phyloP scores from a whole-genome alignment of 2,797 vertebrate genomes.

The Anableps anableps region DNA sequence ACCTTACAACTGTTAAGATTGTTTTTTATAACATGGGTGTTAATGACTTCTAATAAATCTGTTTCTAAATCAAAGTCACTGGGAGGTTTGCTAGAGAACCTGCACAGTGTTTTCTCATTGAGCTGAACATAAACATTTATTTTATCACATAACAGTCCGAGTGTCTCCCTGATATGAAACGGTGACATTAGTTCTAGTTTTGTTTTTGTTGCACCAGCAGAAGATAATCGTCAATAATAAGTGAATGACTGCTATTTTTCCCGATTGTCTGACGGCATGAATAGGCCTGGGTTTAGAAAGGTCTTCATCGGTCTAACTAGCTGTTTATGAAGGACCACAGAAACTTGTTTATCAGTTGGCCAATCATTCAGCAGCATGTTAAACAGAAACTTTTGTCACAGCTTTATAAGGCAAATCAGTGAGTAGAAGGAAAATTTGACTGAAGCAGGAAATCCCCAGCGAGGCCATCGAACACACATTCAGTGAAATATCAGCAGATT shows the following conservation, averaged over 20 bases:
- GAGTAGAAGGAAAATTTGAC: conserved; percentile 3
- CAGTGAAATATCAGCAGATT: conserved; percentile 36
- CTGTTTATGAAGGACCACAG: not conserved
- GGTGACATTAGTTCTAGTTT: not conserved
- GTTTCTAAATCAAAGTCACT: not conserved
- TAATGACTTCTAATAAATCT: not conserved
- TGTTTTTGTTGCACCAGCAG: not conserved
- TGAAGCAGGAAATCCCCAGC: conserved; percentile 42
- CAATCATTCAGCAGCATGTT: not conserved
- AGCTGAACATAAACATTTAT: not conserved
- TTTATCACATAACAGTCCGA: not conserved
- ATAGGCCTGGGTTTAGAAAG: not conserved
- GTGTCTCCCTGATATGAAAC: not conserved
- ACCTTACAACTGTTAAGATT: too few relatives aligned
- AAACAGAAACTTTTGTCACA: not conserved
- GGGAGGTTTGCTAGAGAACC: not conserved
- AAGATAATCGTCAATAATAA: not conserved
- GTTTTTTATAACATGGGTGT: not conserved
- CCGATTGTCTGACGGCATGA: not conserved
- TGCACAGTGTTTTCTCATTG: not conserved
- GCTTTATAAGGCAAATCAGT: conserved; percentile 35
- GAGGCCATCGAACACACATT: not conserved
- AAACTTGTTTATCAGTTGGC: not conserved
- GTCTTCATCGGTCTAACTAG: not conserved
- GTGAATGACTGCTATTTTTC: not conserved